Base-by-base conservation (phyloP, 2,888 invertebrate genomes). In the Ichneumoninae sp. region DNA sequence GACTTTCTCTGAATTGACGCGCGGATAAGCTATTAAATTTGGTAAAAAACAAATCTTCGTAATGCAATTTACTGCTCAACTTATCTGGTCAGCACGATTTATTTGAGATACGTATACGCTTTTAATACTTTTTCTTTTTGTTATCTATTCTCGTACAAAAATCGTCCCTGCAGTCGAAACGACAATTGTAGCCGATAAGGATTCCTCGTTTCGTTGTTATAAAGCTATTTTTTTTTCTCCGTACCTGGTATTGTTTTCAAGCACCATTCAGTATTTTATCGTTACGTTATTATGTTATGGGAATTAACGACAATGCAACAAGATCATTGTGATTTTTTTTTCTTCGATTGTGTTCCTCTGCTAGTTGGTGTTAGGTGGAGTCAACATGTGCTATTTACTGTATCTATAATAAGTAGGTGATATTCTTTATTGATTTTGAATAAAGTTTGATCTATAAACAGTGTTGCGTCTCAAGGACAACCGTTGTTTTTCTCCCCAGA, bases 1-100 rank as follows among this genome's bases (percentile, higher is more conserved):
- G 94, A 95, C 82, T 94, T 94, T 89, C 89, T 94, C 83, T 93
- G 89, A 93, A 74, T 60, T 40, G 10, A 5, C 10, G 8, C 10
- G 22, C 36, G 40, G 19, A 57, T 10, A 8, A 8, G 19, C 40
- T n/a, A 54, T 26, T 8, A n/a, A 40, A 66, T 66, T 66, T 19
- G 40, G 10, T 19, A 66, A 40, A 40, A 33, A 66, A 36, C 16
- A 36, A 8, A n/a, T 33, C 1, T 7, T 36, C n/a, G 22, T 60
- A 13, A 19, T 52, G 76, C 33, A 72, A 79, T 79, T 78, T n/a
- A 33, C 71, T 72, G 82, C 84, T 85, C 84, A 82, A 85, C 71
- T 76, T 76, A 30, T 62, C 71, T 47, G 68, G 60, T 85, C 71
- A 57, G 40, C 72, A 68, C 72, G 72, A 71, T 82, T 82, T 57